Conservation (phyloP, 2,797 vertebrate genomes). For the Chiloscyllium punctatum region DNA sequence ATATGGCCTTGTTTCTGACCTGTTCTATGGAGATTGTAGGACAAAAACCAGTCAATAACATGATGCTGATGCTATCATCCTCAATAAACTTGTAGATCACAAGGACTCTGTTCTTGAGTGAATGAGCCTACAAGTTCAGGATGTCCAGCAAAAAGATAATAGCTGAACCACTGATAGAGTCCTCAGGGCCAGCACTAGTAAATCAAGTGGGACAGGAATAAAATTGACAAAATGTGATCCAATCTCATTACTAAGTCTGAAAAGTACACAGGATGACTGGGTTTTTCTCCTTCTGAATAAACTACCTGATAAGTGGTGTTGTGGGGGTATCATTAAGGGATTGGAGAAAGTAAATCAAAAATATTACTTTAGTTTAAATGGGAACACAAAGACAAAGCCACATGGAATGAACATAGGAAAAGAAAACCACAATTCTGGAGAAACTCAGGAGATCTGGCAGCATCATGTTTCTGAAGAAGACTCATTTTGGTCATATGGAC, state of each 20-base stretch:
- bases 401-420: background rate
- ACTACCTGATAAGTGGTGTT: background rate
- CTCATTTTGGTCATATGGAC: too few species aligned
- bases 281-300: background rate
- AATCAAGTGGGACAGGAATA: background rate
- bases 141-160: too few species aligned
- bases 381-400: background rate
- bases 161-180: background rate
- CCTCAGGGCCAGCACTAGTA: background rate
- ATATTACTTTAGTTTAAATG: background rate
- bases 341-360: background rate
- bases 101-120: background rate
- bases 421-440: too few species aligned
- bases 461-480: too few species aligned
- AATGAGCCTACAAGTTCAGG: background rate
- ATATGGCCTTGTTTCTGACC: too few species aligned
- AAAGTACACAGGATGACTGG: background rate
- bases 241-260: background rate
- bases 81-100: background rate
- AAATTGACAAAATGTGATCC: background rate
- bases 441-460: too few species aligned
- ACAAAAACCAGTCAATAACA: too few species aligned
- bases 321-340: background rate
- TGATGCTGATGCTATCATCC: background rate
- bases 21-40: too few species aligned